Percentiles rank a stretch among this genome's conserved stretches.
phyloP scores from a whole-genome alignment of 2,797 vertebrate species.

The Takifugu ocellatus region DNA sequence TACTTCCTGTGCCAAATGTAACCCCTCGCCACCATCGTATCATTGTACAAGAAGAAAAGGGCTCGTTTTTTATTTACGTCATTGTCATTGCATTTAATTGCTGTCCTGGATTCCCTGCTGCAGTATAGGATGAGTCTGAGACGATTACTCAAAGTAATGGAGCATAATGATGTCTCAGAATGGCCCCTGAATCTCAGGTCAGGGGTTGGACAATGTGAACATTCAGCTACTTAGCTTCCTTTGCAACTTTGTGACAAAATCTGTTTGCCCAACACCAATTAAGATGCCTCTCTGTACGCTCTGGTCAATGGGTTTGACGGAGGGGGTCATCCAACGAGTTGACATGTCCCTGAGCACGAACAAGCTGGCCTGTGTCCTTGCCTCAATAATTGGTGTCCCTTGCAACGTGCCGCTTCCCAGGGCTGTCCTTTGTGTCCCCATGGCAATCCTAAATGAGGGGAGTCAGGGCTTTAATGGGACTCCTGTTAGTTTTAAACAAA shows the following conservation, averaged over 20 bases:
- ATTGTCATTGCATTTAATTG: slow-evolving; percentile 79
- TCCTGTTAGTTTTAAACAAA: slow-evolving; percentile 83
- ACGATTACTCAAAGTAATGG: slow-evolving; percentile 82
- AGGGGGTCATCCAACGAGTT: slow-evolving; percentile 77
- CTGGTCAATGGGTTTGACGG: slow-evolving; percentile 82
- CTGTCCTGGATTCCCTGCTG: slow-evolving; percentile 77
- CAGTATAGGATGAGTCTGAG: slow-evolving; percentile 74
- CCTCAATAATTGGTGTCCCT: slow-evolving; percentile 83
- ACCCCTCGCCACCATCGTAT: slow-evolving; percentile 80
- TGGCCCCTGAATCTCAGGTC: slow-evolving; percentile 71
- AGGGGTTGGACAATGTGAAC: slow-evolving; percentile 85
- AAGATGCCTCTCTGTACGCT: slow-evolving; percentile 76
- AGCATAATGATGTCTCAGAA: slow-evolving; percentile 80
- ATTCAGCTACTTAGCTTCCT: slow-evolving; percentile 88
- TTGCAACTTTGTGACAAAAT: slow-evolving; percentile 86
- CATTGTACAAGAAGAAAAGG: slow-evolving; percentile 75
- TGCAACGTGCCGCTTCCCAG: slow-evolving; percentile 83
- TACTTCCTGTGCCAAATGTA: slow-evolving; percentile 62
- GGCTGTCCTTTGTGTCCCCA: slow-evolving; percentile 76
- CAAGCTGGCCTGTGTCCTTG: slow-evolving; percentile 79
- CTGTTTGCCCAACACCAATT: slow-evolving; percentile 89
- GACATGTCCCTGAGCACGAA: slow-evolving; percentile 82
- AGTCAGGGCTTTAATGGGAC: slow-evolving; percentile 83
- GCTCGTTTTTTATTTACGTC: slow-evolving; percentile 76
- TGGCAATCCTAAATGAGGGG: slow-evolving; percentile 82